A percentile compares a stretch with the other conserved stretches of the same genome.
These are phyloP conservation scores for Betta splendens DNA, from an alignment of 2,797 vertebrate species.

Conservation along the genomic window DNA sequence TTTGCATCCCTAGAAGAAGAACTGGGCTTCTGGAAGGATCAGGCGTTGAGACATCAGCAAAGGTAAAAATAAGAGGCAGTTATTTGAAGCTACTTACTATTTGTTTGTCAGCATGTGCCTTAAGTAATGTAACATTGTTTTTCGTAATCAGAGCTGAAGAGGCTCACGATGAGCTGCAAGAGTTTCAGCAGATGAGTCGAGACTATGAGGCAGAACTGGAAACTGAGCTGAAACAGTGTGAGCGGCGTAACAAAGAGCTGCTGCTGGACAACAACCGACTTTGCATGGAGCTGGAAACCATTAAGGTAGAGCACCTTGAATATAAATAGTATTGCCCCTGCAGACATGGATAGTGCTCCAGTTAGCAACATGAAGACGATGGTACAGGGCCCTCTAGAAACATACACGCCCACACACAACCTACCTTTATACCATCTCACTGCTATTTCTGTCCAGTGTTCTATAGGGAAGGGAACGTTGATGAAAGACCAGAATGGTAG, in stretches of 20 bases:
- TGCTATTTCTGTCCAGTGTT: slow-evolving; percentile 55
- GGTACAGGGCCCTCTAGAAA: neutral
- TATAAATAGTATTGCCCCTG: neutral
- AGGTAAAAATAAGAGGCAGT: slow-evolving; percentile 77
- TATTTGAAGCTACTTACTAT: no score
- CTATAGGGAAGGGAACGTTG: slow-evolving; percentile 41
- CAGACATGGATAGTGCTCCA: slow-evolving; percentile 3
- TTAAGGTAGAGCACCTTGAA: slow-evolving; percentile 82
- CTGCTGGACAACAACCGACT: slow-evolving; percentile 89
- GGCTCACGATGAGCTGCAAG: slow-evolving; percentile 89
- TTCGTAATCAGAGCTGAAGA: slow-evolving; percentile 84
- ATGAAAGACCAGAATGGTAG: slow-evolving; percentile 30
- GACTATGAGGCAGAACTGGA: slow-evolving; percentile 98
- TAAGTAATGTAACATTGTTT: neutral
- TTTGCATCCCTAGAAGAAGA: slow-evolving; percentile 90
- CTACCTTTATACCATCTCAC: slow-evolving; percentile 59
- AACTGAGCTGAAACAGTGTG: slow-evolving; percentile 90
- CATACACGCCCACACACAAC: neutral
- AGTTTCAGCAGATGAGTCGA: slow-evolving; percentile 97
- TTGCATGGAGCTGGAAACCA: slow-evolving; percentile 87
- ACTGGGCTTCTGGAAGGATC: slow-evolving; percentile 89
- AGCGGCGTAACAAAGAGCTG: slow-evolving; percentile 91
- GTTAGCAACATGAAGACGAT: slow-evolving; percentile 4
- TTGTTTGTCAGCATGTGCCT: neutral
- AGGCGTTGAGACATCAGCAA: slow-evolving; percentile 87